These are phyloP conservation scores for Polydesmus complanatus DNA, from an alignment of 2,888 invertebrate genomes.

Conservation along the genomic window DNA sequence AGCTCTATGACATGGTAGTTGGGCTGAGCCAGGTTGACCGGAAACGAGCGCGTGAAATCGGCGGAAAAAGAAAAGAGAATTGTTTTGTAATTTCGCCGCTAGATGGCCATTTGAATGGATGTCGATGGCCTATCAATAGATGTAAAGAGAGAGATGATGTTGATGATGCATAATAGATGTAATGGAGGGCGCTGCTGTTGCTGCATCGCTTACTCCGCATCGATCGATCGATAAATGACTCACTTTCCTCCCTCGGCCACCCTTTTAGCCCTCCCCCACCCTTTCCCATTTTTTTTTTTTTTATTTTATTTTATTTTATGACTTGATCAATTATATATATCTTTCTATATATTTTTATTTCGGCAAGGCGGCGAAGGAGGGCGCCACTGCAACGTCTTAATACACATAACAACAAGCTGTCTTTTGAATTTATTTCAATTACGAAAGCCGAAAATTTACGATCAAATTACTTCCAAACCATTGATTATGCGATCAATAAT, in stretches of 20 bases:
- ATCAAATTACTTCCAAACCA: slow-evolving; percentile 16
- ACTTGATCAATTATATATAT: background rate
- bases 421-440: slow-evolving; percentile 16
- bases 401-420: slow-evolving; percentile 4
- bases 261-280: background rate
- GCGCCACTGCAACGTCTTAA: background rate
- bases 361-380: background rate
- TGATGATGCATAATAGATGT: background rate
- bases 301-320: background rate
- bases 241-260: background rate
- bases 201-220: background rate
- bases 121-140: background rate
- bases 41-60: no score
- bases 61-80: no score
- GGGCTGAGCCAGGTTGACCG: no score
- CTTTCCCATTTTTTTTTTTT: background rate
- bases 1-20: no score
- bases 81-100: background rate
- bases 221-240: background rate
- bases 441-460: slow-evolving; percentile 15
- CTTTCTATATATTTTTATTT: background rate
- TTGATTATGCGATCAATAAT: slow-evolving; percentile 17
- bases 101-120: background rate
- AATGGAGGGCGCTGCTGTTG: background rate
- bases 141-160: background rate